A percentile compares a stretch with the other conserved stretches of the same genome.
Evolutionary conservation across 2,113 vertebrate species (phyloP).

Genomic region (Corythornis vintsioides): DNA sequence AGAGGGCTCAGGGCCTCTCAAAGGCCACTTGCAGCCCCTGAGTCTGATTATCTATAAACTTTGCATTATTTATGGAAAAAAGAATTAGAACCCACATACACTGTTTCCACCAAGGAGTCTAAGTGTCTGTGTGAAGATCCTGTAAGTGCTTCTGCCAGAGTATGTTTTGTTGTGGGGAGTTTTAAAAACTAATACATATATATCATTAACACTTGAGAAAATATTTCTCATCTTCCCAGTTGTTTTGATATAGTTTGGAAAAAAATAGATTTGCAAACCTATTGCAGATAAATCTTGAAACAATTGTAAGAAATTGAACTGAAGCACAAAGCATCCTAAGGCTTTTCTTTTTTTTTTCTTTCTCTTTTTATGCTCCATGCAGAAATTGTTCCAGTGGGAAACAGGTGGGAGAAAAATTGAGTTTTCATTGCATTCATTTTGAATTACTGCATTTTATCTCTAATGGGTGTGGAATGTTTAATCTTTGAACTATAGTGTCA

Average conservation of each 20-base stretch:
- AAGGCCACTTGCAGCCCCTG: neutral
- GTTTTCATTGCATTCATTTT: conserved; percentile 12
- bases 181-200: neutral
- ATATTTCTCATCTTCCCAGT: neutral
- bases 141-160: neutral
- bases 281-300: neutral
- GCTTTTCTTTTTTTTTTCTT: neutral
- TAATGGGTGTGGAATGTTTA: neutral
- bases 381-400: conserved; percentile 6
- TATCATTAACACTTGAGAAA: neutral
- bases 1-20: neutral
- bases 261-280: neutral
- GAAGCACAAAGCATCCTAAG: neutral
- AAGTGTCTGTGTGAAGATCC: neutral
- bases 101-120: neutral
- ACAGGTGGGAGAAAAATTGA: conserved; percentile 3
- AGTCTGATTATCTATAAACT: neutral
- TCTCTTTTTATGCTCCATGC: neutral
- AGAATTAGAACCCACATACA: neutral
- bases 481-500: neutral
- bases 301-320: neutral
- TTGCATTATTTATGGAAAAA: neutral
- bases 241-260: neutral
- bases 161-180: fast-evolving
- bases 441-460: conserved; percentile 14